Base-by-base conservation (phyloP, 2,113 vertebrate species). In the Cathartes aura region DNA sequence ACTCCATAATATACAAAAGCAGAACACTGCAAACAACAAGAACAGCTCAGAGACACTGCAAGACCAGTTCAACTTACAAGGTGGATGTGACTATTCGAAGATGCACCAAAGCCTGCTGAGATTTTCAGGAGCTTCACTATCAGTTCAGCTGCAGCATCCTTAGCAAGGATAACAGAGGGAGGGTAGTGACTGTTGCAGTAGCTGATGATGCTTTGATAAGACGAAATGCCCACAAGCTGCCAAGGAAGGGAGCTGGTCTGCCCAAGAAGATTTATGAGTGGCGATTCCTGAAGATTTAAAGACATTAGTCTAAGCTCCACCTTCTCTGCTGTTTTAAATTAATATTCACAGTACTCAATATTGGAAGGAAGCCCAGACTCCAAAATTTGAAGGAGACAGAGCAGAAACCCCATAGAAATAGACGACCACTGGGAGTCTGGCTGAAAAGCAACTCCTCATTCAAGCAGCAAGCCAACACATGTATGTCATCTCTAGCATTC, bases 121-220 rank as follows among this genome's bases (percentile, higher is more conserved):
- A 98, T 98, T 87, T 99, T 99, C 29, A 99, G 97, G 11, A 99
- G 98, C 87, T 99, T 99, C 91, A 99, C 87, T 3, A 99, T 97
- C 50, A 99, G 97, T 64, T 99, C 99, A 63, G 98, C 96, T 11
- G 98, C 98, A 66, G 98, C 92, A 83, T 99, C 98, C 36, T 97
- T 96, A 55, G 98, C 98, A 87, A 99, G 98, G 93, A 99, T 97
- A 82, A 99, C 94, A 8, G 99, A 98, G 2, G 99, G 98, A 47
- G 99, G 98, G 88, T 99, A 99, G 94, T 99, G 99, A 89, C 98
- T 99, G 97, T 97, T 99, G 67, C 99, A 99, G 82, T 99, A 99
- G 91, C 96, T 96, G 72, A 99, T 98, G 94, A 99, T 98, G 73
- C 99, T 99, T 85, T 99, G 98, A 40, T 99, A 99, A 1, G 99